A percentile compares a stretch with the other conserved stretches of the same genome.
Evolutionary conservation across 1,140 invertebrate genomes (phyloP).

Genomic region (Mycetomoellerius zeteki): DNA sequence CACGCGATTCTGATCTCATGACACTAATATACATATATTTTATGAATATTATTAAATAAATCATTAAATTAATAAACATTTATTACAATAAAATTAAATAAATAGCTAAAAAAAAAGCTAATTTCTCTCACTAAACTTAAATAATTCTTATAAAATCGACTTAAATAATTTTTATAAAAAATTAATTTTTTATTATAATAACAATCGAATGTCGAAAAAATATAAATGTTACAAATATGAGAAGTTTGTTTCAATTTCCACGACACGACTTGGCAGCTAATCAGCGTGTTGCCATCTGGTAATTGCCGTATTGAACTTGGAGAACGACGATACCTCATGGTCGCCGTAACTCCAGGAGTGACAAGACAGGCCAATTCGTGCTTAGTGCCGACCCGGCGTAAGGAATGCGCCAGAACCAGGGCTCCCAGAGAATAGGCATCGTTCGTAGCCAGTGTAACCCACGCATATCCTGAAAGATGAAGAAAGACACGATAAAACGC

Average conservation of each 20-base stretch:
- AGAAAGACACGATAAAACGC: constrained; percentile 60
- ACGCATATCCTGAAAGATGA: constrained; percentile 91
- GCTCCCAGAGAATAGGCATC: constrained; percentile 97
- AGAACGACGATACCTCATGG: constrained; percentile 91
- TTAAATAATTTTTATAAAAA: neutral
- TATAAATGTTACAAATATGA: neutral
- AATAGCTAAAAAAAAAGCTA: neutral
- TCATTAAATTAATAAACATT: neutral
- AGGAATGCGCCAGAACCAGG: constrained; percentile 95
- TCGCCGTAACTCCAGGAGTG: constrained; percentile 93
- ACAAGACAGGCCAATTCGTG: constrained; percentile 94
- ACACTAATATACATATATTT: neutral
- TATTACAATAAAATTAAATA: neutral
- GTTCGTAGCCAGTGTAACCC: constrained; percentile 98
- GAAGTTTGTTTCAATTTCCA: neutral
- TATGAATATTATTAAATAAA: neutral
- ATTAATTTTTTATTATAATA: neutral
- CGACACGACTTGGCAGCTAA: neutral
- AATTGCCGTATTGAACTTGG: neutral
- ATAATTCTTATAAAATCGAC: neutral
- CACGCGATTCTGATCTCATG: neutral
- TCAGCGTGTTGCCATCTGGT: neutral
- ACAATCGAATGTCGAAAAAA: neutral
- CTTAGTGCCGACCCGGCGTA: constrained; percentile 91
- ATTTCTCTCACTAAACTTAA: neutral